phyloP scores from a whole-genome alignment of 2,113 vertebrate genomes.

The Hippocampus zosterae region DNA sequence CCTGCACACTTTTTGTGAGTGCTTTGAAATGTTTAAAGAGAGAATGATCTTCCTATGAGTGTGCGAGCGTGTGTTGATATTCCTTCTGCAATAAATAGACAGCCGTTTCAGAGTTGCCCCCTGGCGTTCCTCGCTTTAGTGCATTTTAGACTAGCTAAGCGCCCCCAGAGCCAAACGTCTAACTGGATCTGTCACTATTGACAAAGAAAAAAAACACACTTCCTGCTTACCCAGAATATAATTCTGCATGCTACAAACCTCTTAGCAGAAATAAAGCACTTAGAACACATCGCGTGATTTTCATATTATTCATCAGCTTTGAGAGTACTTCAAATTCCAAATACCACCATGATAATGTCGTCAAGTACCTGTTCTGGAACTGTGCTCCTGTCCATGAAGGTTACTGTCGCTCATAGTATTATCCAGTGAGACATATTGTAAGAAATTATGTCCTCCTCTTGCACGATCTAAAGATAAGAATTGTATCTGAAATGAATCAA shows the following conservation, averaged over 20 bases:
- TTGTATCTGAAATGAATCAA: constrained; percentile 73
- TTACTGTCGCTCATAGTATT: constrained; percentile 52
- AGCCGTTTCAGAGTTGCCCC: constrained; percentile 53
- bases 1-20: constrained; percentile 29
- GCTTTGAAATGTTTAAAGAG: constrained; percentile 16
- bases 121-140: constrained; percentile 57
- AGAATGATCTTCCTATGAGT: constrained; percentile 11
- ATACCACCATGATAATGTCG: not conserved
- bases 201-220: constrained; percentile 43
- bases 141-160: constrained; percentile 54
- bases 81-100: constrained; percentile 57
- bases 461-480: constrained; percentile 68
- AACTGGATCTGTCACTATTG: constrained; percentile 62
- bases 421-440: constrained; percentile 66
- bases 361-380: not conserved
- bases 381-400: not conserved
- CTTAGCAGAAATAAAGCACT: constrained; percentile 38
- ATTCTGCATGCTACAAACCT: constrained; percentile 46
- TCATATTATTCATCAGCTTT: not conserved
- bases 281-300: constrained; percentile 9
- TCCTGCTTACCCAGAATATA: constrained; percentile 37
- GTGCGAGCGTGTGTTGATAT: constrained; percentile 25
- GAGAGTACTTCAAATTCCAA: not conserved
- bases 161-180: constrained; percentile 54
- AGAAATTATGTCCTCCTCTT: constrained; percentile 65